phyloP scores from a whole-genome alignment of 2,797 vertebrate species.

The Manis crassicaudata region DNA sequence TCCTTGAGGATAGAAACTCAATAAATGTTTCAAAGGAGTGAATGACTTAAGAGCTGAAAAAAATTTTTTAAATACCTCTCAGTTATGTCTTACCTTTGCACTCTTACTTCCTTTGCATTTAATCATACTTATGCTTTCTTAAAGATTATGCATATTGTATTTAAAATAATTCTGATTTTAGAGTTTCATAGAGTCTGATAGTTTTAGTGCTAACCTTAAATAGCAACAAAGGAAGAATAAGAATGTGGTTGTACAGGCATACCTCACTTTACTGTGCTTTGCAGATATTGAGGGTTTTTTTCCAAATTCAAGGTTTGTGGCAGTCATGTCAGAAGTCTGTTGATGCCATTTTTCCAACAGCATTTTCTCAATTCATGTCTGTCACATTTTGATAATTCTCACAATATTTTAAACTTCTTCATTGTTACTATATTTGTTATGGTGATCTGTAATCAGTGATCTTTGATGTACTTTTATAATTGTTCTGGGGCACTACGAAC shows the following conservation, averaged over 20 bases:
- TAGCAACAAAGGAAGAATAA: background rate
- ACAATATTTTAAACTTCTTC: too few relatives aligned
- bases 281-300: too few relatives aligned
- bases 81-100: background rate
- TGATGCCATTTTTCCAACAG: too few relatives aligned
- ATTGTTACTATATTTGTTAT: too few relatives aligned
- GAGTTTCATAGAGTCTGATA: constrained; percentile 30
- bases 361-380: too few relatives aligned
- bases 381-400: too few relatives aligned
- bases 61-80: background rate
- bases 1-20: background rate
- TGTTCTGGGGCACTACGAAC: too few relatives aligned
- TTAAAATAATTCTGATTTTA: constrained; percentile 32
- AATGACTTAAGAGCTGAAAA: background rate
- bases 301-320: too few relatives aligned
- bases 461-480: too few relatives aligned
- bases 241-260: background rate
- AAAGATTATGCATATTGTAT: background rate
- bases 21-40: constrained; percentile 25
- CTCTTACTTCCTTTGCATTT: constrained; percentile 1
- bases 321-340: too few relatives aligned
- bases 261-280: too few relatives aligned
- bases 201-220: constrained; percentile 23
- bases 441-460: too few relatives aligned
- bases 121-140: constrained; percentile 6